Conservation (phyloP, 2,888 invertebrate genomes). For the Cephus runcator region DNA sequence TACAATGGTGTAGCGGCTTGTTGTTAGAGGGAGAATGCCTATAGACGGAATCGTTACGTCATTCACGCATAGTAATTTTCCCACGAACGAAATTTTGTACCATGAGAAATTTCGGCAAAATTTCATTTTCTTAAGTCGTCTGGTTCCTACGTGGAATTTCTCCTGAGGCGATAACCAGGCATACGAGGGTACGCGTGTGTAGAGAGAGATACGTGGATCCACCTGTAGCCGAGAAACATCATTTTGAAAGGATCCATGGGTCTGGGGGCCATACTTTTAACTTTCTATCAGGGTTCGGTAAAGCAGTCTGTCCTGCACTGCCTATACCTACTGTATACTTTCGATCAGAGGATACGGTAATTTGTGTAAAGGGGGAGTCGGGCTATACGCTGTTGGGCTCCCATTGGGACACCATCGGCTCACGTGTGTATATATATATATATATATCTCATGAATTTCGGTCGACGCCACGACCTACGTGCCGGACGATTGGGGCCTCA, state of each 20-base stretch:
- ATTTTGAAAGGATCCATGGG: neutral
- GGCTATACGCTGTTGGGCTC: neutral
- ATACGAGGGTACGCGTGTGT: neutral
- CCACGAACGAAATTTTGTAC: neutral
- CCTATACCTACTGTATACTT: neutral
- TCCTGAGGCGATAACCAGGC: neutral
- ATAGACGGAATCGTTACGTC: neutral
- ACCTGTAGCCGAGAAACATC: neutral
- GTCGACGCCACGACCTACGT: slow-evolving; percentile 30
- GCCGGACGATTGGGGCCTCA: slow-evolving; percentile 24
- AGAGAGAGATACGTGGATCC: neutral
- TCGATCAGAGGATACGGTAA: neutral
- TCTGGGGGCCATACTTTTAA: neutral
- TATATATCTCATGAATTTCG: slow-evolving; percentile 35
- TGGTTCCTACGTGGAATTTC: neutral
- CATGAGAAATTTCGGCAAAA: neutral
- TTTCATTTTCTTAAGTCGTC: neutral
- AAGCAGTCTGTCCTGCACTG: neutral
- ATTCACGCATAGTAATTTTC: neutral
- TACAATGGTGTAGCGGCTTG: too few species aligned
- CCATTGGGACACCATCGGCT: neutral
- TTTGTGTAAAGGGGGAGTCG: neutral
- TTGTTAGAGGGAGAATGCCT: neutral
- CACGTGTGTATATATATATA: too few species aligned
- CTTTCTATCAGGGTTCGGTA: neutral